Evolutionary conservation across 2,113 vertebrate species (phyloP), one percentile per base, ranked within the genome.

Genomic region (Platichthys stellatus): DNA sequence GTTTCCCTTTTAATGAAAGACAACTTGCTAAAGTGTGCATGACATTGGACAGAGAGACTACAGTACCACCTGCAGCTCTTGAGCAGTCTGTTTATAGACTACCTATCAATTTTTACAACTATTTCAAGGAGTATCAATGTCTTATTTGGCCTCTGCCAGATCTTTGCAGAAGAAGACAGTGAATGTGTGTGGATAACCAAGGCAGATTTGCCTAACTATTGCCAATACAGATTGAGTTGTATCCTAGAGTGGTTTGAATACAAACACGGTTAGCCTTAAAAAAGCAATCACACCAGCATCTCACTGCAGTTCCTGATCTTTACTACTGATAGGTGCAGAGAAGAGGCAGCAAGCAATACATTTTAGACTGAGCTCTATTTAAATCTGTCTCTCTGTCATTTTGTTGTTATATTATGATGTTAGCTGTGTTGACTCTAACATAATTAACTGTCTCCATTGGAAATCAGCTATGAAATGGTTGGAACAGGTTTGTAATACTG

Each of bases 171-270:
- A 21, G 15, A 57, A 5, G 63, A 31, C 43, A n/a, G 51, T 20
- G 11, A 31, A 24, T 60, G 15, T 63, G 49, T 54, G 45, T 31
- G 31, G 38, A 18, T 28, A 72, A 65, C 63, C 45, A 45, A 28
- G 18, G 54, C 15, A 40, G 28, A 6, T 68, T 63, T 18, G 43
- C 63, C 57, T 63, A 23, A 28, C 28, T 75, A 51, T 66, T 74
- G 65, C 56, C 72, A 75, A n/a, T 80, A 49, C 45, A 76, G 43
- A 73, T 61, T 80, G 63, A 80, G 72, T 64, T 80, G 69, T 66
- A 63, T 78, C 65, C 17, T 24, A 28, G 47, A 82, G 74, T 77
- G 69, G 17, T 64, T 77, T 78, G 53, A 83, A 74, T 78, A 63
- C 63, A 63, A 76, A 76, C 57, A 51, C 18, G 63, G 49, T 70